Percentiles rank a stretch among this genome's conserved stretches.
Evolutionary conservation across 2,888 invertebrate genomes (phyloP).

Genomic region (Asteroscopus sphinx): DNA sequence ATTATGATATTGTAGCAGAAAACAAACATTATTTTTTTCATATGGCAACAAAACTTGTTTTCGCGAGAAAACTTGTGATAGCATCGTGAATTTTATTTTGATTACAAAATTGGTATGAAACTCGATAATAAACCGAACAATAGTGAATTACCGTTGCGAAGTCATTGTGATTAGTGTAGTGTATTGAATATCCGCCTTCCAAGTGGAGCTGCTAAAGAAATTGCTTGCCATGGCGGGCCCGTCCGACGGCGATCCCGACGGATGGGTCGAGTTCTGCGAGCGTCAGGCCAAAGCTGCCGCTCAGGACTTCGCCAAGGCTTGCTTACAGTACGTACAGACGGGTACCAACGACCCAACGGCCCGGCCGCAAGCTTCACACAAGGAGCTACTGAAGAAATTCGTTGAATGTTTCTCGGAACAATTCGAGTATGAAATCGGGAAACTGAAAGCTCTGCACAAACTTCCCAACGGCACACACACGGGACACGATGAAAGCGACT

Average conservation of each 20-base stretch:
- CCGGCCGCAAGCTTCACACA: conserved; percentile 92
- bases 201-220: conserved; percentile 88
- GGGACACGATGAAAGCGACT: conserved; percentile 91
- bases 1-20: not conserved
- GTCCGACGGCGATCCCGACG: conserved; percentile 91
- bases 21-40: conserved; percentile 54
- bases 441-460: conserved; percentile 82
- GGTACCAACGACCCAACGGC: conserved; percentile 91
- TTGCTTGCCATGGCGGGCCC: conserved; percentile 88
- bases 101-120: conserved; percentile 77
- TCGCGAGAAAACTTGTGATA: conserved; percentile 82
- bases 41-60: conserved; percentile 86
- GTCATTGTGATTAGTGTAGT: conserved; percentile 68
- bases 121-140: conserved; percentile 57
- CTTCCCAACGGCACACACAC: conserved; percentile 85
- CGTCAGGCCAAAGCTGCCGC: conserved; percentile 96
- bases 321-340: conserved; percentile 93
- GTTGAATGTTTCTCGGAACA: conserved; percentile 95
- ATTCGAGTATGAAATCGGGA: conserved; percentile 94
- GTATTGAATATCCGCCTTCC: conserved; percentile 69
- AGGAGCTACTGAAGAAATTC: conserved; percentile 95
- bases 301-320: conserved; percentile 96
- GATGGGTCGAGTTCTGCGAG: conserved; percentile 96
- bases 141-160: conserved; percentile 55
- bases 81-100: conserved; percentile 86